Base-by-base conservation (phyloP, 2,888 invertebrate species). In the Morpho helenor region DNA sequence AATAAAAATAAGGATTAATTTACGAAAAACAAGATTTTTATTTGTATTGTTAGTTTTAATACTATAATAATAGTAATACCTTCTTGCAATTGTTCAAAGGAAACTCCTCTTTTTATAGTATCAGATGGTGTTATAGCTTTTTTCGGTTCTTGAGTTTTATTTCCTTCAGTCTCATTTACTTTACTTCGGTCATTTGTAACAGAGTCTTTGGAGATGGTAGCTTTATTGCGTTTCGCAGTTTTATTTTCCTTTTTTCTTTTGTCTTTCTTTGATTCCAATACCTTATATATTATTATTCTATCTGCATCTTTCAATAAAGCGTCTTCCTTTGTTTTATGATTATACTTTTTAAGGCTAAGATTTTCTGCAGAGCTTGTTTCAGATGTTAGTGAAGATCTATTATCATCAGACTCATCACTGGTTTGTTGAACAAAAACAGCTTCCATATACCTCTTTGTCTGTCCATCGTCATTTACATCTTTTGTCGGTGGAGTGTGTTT, bases 401-500 rank as follows among this genome's bases (percentile, higher is more conserved):
- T 61, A 8, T 77, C 73, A 3, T 71, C 72, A 2, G 72, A 70
- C 23, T 74, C 72, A 58, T 73, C 68, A 7, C 63, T 62, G 39
- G 68, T 68, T 59, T 76, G 71, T 46, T 82, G 71, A 52, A 78
- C 66, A 5, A 77, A 62, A 4, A 79, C 69, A 31, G 77, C 68
- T 67, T 84, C 77, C n/a, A 74, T 65, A 52, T 70, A 67, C 60
- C 64, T 73, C 51, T 69, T 76, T 7, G 67, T 55, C 39, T 57
- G 45, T 57, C 42, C 59, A 22, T 74, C 66, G 7, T 61, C 66
- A 42, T 59, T 52, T 0, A 69, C 72, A 23, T 87, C 85, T 70
- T 87, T 88, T 10, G 90, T 89, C 0, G 90, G 90, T 7, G 90
- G 90, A 2, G 90, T 89, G 63, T 90, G 90, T 66, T 84, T 87